Evolutionary conservation across 1,140 invertebrate genomes (phyloP), one percentile per base, ranked within the genome.

Genomic region (Scylla paramamosain): DNA sequence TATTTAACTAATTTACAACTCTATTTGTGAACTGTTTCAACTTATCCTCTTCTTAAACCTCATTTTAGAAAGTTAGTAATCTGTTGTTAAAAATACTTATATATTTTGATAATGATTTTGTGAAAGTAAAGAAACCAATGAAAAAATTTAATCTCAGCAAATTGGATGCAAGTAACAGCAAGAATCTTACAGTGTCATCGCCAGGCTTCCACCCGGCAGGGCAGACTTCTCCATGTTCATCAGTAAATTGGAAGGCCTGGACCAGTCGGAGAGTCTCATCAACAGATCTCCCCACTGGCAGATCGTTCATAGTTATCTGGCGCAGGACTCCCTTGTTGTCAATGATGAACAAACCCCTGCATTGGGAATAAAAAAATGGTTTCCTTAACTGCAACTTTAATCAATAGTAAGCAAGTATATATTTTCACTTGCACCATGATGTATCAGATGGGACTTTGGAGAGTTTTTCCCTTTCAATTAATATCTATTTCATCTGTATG

Each of bases 191-290:
- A 10, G 99, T 99, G 97, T 98, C 98, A 97, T 98, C 98, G 77
- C 97, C 97, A 87, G 97, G 98, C 96, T 97, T 97, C 98, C 97
- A 98, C 20, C 97, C 97, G 91, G 97, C 98, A 39, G 97, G 97
- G 95, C 97, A 97, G 16, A 97, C 98, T 97, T 99, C 99, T 88
- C 98, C 99, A 97, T 99, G 98, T 93, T 98, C 98, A 96, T 99
- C 99, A 4, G 98, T 99, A 97, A 98, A 99, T 97, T 99, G 98
- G 97, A 99, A 99, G 87, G 99, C 99, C 97, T 99, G 98, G 0
- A 99, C 98, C 39, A 99, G 97, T 96, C 99, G 97, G 84, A 99
- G 97, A 0, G 98, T 99, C 97, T 99, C 99, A 97, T 99, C 99
- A 20, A 99, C 98, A 77, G 98, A 99, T 46, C 98, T 96, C 0